Conservation (phyloP, 1,140 invertebrate species). For the Meloidogyne floridensis region DNA sequence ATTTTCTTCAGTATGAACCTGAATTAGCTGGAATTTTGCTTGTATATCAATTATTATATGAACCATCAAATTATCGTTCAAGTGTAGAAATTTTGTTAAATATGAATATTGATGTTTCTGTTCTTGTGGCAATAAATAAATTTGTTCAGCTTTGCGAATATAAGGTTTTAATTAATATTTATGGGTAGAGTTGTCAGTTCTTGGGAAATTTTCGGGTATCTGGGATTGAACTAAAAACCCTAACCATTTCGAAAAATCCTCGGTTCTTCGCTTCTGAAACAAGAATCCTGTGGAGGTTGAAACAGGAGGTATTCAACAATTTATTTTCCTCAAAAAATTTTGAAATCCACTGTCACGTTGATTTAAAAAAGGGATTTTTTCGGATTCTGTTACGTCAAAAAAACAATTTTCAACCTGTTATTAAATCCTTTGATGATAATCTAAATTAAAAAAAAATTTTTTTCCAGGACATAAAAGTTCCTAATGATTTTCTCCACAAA, state of each 20-base stretch:
- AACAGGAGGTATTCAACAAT: no score
- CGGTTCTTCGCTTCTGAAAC: no score
- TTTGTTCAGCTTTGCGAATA: constrained; percentile 27
- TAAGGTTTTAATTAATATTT: constrained; percentile 6
- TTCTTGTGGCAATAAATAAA: constrained; percentile 19
- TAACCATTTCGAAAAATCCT: no score
- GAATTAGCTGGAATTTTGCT: constrained; percentile 31
- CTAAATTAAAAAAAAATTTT: no score
- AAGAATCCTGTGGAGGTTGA: no score
- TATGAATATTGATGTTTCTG: constrained; percentile 21
- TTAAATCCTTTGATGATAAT: no score
- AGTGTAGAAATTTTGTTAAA: constrained; percentile 23
- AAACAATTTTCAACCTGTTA: no score
- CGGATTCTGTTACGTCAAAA: not conserved
- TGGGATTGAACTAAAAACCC: not conserved
- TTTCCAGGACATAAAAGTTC: constrained; percentile 8
- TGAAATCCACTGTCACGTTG: no score
- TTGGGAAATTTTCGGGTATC: no score
- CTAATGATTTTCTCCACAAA: constrained; percentile 16
- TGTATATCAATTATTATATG: constrained; percentile 24
- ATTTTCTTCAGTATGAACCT: constrained; percentile 17
- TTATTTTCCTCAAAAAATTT: no score
- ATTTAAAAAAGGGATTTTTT: not conserved
- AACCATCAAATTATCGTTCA: constrained; percentile 5
- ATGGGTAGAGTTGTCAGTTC: no score